Conservation (phyloP, 2,113 vertebrate species). For the Pandion haliaetus region DNA sequence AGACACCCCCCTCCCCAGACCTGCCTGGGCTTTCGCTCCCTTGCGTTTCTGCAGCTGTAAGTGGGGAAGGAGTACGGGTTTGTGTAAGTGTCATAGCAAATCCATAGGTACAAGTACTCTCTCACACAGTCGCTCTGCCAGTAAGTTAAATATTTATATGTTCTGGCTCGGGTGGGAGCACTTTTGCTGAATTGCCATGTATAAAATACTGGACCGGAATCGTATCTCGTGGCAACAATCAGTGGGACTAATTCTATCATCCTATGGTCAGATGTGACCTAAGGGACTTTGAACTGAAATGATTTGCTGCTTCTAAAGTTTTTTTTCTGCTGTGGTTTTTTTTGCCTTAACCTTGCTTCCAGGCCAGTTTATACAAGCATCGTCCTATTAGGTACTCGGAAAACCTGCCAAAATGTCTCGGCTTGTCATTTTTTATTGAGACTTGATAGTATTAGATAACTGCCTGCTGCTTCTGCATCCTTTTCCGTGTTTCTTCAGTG, state of each 20-base stretch:
- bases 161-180: background rate
- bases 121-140: background rate
- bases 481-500: background rate
- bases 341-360: background rate
- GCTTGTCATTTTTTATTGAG: conserved; percentile 25
- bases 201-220: background rate
- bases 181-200: background rate
- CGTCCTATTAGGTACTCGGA: background rate
- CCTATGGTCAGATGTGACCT: background rate
- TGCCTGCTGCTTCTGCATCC: conserved; percentile 13
- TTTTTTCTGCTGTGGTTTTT: background rate
- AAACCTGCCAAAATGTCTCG: conserved; percentile 17
- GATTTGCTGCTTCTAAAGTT: background rate
- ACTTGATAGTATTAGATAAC: conserved; percentile 8
- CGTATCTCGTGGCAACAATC: background rate
- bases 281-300: background rate
- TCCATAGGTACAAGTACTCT: background rate
- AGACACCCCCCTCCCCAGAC: too few relatives aligned
- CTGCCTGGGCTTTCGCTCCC: background rate
- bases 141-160: background rate
- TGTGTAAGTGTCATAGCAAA: background rate
- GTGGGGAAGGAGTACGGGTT: background rate
- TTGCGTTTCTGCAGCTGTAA: background rate
- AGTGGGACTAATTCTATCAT: background rate
- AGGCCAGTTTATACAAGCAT: background rate